These are phyloP conservation scores for Paralinhomoeus sp. DNA, from an alignment of 2,888 invertebrate genomes.

Conservation along the genomic window DNA sequence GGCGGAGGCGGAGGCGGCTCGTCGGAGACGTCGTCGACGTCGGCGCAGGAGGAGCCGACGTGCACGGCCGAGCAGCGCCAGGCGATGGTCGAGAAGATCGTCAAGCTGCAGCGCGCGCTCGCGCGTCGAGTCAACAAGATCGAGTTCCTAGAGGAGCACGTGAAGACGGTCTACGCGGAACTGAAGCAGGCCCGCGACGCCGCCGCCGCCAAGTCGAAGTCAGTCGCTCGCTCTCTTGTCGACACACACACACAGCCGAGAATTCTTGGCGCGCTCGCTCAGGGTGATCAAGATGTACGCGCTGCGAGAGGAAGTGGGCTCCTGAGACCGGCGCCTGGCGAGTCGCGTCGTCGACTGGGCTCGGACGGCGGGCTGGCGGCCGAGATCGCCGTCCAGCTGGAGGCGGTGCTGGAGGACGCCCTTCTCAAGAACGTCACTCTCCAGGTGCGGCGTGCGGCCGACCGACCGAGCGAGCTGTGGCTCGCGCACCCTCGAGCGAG, in stretches of 20 bases:
- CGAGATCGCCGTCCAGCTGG: constrained; percentile 70
- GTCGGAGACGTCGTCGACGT: too few species aligned
- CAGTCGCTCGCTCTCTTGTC: too few species aligned
- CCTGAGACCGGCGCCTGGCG: constrained; percentile 37
- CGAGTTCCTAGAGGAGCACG: constrained; percentile 83
- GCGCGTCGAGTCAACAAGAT: constrained; percentile 70
- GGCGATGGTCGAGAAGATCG: constrained; percentile 66
- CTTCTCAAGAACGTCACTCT: constrained; percentile 68
- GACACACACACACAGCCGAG: too few species aligned
- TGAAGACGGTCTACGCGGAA: constrained; percentile 54
- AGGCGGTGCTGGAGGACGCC: constrained; percentile 74
- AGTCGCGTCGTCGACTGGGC: constrained; percentile 36
- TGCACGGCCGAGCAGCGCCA: constrained; percentile 19
- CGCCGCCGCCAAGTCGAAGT: too few species aligned
- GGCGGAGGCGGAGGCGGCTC: too few species aligned
- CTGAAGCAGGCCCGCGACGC: constrained; percentile 47
- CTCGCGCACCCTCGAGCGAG: too few species aligned
- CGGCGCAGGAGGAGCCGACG: too few species aligned
- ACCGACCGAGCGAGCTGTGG: too few species aligned
- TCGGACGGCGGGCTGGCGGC: constrained; percentile 45
- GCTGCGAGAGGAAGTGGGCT: constrained; percentile 55
- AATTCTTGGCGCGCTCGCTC: constrained; percentile 5
- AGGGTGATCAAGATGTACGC: constrained; percentile 61
- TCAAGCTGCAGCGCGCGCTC: constrained; percentile 63
- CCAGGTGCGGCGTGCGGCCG: constrained; percentile 46